Percentiles rank a stretch among this genome's conserved stretches.
Evolutionary conservation across 2,797 vertebrate genomes (phyloP).

Genomic region (Pristis pectinata): DNA sequence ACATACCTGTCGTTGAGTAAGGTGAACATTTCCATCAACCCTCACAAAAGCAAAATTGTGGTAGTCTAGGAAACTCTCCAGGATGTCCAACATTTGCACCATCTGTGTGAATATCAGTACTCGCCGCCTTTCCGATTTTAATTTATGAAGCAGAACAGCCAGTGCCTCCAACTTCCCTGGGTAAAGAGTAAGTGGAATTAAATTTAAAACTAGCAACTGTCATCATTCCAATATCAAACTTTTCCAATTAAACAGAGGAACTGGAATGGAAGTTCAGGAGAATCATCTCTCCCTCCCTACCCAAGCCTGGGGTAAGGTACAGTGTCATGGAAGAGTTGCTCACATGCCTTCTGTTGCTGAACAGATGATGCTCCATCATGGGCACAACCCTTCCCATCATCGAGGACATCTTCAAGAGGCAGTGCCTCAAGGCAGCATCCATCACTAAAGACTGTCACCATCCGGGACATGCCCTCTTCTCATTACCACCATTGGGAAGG

Average conservation of each 20-base stretch:
- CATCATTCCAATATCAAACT: neutral
- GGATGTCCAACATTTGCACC: constrained; percentile 79
- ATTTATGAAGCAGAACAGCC: constrained; percentile 81
- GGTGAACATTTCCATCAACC: constrained; percentile 81
- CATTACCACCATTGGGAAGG: too few relatives aligned
- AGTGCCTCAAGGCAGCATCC: too few relatives aligned
- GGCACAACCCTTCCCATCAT: too few relatives aligned
- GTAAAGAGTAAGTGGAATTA: neutral
- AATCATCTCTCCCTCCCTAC: neutral
- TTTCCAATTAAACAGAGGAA: neutral
- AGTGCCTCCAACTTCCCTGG: constrained; percentile 92
- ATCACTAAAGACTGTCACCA: too few relatives aligned
- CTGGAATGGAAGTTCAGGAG: neutral
- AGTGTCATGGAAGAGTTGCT: neutral
- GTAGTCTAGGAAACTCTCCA: constrained; percentile 79
- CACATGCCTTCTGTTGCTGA: neutral
- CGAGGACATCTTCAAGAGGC: too few relatives aligned
- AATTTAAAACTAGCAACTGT: neutral
- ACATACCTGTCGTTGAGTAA: constrained; percentile 78
- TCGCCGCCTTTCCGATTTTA: constrained; percentile 80
- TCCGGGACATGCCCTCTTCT: too few relatives aligned
- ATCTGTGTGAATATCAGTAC: constrained; percentile 84
- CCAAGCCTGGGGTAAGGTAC: neutral
- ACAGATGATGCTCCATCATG: too few relatives aligned
- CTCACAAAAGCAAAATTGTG: constrained; percentile 81